Percentiles rank a stretch among this genome's conserved stretches.
Conservation (phyloP, 2,797 vertebrate species). For the Coreius guichenoti region DNA sequence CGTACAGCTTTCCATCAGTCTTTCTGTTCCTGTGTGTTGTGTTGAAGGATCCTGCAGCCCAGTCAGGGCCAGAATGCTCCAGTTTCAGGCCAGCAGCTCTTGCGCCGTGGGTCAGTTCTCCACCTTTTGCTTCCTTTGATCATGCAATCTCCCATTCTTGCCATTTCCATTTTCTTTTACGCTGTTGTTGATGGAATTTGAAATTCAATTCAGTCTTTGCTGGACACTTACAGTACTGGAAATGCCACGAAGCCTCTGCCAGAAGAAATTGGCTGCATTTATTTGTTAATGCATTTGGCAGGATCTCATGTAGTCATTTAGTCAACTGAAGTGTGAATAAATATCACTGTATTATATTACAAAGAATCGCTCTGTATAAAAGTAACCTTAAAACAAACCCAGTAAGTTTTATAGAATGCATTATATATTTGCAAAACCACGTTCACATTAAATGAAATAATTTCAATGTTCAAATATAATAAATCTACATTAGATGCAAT, state of each 20-base stretch:
- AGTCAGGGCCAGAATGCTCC: conserved; percentile 90
- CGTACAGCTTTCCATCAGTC: not conserved
- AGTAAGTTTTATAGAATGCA: not conserved
- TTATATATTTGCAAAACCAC: not conserved
- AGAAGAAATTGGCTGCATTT: conserved; percentile 4
- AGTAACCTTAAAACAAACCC: not conserved
- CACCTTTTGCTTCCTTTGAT: conserved; percentile 24
- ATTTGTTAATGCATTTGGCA: conserved; percentile 12
- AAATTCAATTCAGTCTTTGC: conserved; percentile 11
- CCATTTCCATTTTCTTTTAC: not conserved
- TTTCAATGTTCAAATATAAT: not conserved
- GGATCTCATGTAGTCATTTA: not conserved
- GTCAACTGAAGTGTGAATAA: not conserved
- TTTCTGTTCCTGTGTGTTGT: not conserved
- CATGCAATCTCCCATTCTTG: not conserved
- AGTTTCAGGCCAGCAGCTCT: conserved; percentile 80
- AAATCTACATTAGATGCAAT: not conserved
- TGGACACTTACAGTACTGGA: not conserved
- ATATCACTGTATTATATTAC: conserved; percentile 21
- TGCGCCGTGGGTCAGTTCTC: conserved; percentile 85
- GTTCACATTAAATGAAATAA: not conserved
- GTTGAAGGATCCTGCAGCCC: conserved; percentile 84
- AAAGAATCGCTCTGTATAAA: not conserved
- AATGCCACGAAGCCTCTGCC: not conserved
- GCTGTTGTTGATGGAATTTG: not conserved